Conservation (phyloP, 2,113 vertebrate species). For the Dipodomys ordii region DNA sequence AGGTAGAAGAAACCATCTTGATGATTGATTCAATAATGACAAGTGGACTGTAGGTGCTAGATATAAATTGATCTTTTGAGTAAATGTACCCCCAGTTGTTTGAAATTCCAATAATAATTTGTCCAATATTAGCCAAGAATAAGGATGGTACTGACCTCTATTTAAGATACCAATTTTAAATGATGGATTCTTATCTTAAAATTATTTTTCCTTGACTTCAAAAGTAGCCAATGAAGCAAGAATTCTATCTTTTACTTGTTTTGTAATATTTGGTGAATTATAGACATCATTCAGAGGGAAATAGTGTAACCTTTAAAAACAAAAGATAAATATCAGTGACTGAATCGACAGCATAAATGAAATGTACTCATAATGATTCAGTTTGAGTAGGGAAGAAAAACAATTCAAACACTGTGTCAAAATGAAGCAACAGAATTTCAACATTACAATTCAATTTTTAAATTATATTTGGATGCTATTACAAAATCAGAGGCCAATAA, state of each 20-base stretch:
- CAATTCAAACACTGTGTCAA: neutral
- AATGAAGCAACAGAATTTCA: neutral
- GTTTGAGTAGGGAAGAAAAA: neutral
- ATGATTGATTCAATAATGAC: neutral
- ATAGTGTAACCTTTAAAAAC: neutral
- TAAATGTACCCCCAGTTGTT: neutral
- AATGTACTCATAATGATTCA: neutral
- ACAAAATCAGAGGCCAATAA: neutral
- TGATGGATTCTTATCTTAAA: constrained; percentile 14
- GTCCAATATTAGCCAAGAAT: neutral
- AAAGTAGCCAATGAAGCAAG: neutral
- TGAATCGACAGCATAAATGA: neutral
- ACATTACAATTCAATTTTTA: constrained; percentile 3
- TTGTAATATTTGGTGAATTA: neutral
- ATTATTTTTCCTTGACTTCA: constrained; percentile 45
- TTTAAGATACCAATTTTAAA: neutral
- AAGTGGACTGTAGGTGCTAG: neutral
- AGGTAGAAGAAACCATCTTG: neutral
- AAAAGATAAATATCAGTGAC: neutral
- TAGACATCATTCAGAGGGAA: neutral
- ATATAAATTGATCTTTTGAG: neutral
- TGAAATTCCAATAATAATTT: too few species aligned
- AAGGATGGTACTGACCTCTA: neutral
- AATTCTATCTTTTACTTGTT: neutral
- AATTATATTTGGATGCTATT: neutral